Conservation (phyloP, 1,140 invertebrate species). For the Lepidurus apus region DNA sequence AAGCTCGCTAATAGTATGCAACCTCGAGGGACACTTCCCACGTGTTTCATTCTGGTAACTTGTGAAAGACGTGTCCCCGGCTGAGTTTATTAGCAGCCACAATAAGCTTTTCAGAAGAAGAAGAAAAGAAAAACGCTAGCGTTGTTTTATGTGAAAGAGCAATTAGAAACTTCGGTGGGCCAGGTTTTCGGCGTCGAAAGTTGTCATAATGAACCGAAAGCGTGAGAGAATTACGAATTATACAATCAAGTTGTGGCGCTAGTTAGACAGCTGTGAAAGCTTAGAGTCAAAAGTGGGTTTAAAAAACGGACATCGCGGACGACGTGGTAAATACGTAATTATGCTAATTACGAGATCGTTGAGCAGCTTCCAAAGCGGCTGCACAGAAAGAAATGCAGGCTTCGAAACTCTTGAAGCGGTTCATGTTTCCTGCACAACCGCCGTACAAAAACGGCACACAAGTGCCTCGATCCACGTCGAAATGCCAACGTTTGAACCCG, state of each 20-base stretch:
- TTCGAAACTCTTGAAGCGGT: constrained; percentile 68
- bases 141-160: too few species aligned
- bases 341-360: constrained; percentile 1
- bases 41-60: background rate
- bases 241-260: background rate
- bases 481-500: constrained; percentile 68
- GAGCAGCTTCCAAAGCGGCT: constrained; percentile 23
- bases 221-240: background rate
- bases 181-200: too few species aligned
- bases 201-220: background rate
- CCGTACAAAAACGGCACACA: constrained; percentile 73
- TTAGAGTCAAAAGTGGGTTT: background rate
- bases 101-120: background rate
- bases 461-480: constrained; percentile 61
- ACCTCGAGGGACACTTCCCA: background rate
- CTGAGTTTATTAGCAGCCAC: background rate
- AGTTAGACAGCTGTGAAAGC: background rate
- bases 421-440: constrained; percentile 71
- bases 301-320: background rate
- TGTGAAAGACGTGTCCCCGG: background rate
- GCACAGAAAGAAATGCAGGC: constrained; percentile 52
- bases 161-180: too few species aligned
- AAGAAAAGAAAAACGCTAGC: too few species aligned
- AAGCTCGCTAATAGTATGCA: background rate
- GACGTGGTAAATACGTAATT: background rate